These are phyloP conservation scores for rat (Rattus norvegicus) DNA, from an alignment of 2,113 vertebrate genomes.

Conservation along the genomic window DNA sequence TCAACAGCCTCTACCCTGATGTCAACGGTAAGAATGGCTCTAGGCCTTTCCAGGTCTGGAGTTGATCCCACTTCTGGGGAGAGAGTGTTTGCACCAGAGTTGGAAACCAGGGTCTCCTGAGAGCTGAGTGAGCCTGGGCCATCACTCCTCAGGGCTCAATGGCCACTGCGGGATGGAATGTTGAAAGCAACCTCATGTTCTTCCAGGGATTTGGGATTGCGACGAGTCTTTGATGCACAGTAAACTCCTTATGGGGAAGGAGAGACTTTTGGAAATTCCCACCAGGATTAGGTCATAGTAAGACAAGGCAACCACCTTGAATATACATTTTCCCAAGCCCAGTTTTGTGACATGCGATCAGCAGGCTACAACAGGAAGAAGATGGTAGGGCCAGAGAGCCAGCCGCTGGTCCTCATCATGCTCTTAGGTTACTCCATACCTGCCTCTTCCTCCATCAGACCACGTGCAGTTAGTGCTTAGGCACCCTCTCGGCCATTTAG, in stretches of 20 bases:
- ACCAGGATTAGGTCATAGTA: neutral
- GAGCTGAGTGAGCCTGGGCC: neutral
- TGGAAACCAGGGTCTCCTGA: neutral
- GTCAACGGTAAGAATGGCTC: slow-evolving; percentile 82
- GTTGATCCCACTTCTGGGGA: neutral
- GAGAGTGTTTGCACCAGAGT: neutral
- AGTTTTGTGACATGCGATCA: neutral
- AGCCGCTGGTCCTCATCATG: neutral
- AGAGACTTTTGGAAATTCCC: neutral
- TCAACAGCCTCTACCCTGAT: slow-evolving; percentile 55
- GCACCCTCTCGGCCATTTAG: neutral
- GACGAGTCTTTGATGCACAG: neutral
- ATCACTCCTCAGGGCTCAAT: neutral
- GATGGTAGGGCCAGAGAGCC: neutral
- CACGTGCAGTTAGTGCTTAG: neutral
- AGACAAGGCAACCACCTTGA: neutral
- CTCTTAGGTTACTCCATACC: too few relatives aligned
- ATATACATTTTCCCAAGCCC: neutral
- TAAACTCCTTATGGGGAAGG: neutral
- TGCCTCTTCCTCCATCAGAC: neutral
- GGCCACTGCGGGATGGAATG: neutral
- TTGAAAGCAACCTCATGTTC: neutral
- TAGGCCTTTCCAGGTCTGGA: neutral
- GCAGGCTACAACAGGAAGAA: neutral
- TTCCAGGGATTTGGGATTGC: neutral